phyloP scores from a whole-genome alignment of 2,113 vertebrate species.

The Eidolon helvum region DNA sequence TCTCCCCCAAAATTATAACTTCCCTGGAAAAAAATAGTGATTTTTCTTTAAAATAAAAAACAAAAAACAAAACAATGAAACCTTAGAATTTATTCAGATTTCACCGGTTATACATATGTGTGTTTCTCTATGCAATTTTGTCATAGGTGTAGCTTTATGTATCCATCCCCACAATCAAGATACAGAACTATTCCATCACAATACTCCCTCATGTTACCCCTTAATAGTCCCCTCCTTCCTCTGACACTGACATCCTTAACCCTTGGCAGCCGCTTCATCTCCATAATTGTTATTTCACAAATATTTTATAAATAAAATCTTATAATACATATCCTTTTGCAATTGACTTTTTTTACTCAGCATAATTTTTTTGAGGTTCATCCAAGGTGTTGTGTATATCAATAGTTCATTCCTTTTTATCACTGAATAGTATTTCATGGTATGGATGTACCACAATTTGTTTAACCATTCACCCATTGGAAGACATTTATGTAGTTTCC shows the following conservation, averaged over 20 bases:
- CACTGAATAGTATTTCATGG: neutral
- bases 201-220: neutral
- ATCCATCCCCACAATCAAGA: neutral
- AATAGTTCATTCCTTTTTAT: neutral
- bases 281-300: neutral
- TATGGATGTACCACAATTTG: neutral
- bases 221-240: neutral
- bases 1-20: conserved; percentile 36
- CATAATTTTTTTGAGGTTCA: neutral
- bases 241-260: neutral
- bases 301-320: neutral
- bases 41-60: conserved; percentile 45
- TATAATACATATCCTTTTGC: neutral
- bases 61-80: neutral
- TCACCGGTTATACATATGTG: neutral
- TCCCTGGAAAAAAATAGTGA: neutral
- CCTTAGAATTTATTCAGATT: neutral
- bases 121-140: neutral
- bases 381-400: neutral
- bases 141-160: neutral
- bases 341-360: neutral
- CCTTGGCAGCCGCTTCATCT: neutral
- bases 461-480: neutral
- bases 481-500: neutral
- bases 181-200: neutral